Conservation (phyloP, 2,888 invertebrate species). For the Drosophila hamatofila region DNA sequence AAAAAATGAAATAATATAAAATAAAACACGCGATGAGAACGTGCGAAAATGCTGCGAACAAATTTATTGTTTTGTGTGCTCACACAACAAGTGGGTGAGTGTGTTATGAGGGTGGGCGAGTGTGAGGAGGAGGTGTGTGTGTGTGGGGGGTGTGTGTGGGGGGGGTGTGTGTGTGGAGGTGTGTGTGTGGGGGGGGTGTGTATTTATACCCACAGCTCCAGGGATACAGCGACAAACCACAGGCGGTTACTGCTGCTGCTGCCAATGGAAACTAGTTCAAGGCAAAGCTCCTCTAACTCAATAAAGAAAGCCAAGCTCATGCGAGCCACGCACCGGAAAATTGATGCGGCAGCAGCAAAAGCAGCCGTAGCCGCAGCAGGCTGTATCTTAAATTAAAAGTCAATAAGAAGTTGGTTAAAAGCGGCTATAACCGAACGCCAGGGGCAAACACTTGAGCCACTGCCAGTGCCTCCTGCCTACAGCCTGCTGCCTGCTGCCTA, state of each 20-base stretch:
- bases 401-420: conserved; percentile 52
- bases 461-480: not conserved
- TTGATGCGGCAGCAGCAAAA: conserved; percentile 35
- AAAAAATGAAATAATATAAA: conserved; percentile 11
- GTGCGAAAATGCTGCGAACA: conserved; percentile 64
- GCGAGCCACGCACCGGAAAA: conserved; percentile 48
- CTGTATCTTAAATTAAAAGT: conserved; percentile 62
- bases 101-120: conserved; percentile 2
- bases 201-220: conserved; percentile 19
- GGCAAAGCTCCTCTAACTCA: conserved; percentile 59
- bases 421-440: conserved; percentile 6
- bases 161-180: conserved; percentile 16
- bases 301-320: conserved; percentile 51
- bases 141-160: too few species aligned
- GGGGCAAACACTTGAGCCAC: conserved; percentile 17
- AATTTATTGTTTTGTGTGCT: conserved; percentile 58
- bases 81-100: conserved; percentile 30
- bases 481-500: not conserved
- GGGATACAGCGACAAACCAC: conserved; percentile 33
- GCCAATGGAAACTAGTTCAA: conserved; percentile 63
- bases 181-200: not conserved
- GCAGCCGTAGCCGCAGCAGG: not conserved
- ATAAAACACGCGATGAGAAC: conserved; percentile 53
- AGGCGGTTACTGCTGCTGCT: not conserved
- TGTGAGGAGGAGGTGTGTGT: not conserved